These are phyloP conservation scores for Channallabes apus DNA, from an alignment of 2,797 vertebrate genomes.

Conservation along the genomic window DNA sequence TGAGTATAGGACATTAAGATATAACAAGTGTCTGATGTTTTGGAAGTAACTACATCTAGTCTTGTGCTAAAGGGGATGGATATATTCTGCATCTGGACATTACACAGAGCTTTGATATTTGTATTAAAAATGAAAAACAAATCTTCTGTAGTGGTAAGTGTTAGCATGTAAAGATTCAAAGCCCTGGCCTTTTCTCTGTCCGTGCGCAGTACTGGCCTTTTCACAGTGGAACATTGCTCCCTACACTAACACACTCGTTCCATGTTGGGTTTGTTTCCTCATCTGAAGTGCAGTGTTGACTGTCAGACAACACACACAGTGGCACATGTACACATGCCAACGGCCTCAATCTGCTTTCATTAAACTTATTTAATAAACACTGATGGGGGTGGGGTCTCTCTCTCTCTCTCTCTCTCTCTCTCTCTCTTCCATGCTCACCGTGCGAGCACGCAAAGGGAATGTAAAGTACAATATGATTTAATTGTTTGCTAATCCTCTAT, in stretches of 20 bases:
- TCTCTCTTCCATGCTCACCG: too few species aligned
- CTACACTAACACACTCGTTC: background rate
- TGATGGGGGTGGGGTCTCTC: too few species aligned
- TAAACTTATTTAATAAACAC: background rate
- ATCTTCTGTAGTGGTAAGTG: background rate
- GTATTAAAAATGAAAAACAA: background rate
- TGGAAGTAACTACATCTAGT: background rate
- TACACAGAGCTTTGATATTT: background rate
- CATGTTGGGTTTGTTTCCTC: slow-evolving; percentile 1
- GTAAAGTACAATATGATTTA: background rate
- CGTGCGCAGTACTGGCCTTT: background rate
- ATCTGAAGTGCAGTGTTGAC: slow-evolving; percentile 5
- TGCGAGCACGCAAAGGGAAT: background rate
- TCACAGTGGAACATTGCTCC: background rate
- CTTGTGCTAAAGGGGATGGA: background rate
- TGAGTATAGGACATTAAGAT: background rate
- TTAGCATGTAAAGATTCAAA: background rate
- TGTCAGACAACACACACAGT: slow-evolving; percentile 35
- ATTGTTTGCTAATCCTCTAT: background rate
- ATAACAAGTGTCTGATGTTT: background rate
- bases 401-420: too few species aligned
- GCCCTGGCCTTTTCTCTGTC: background rate
- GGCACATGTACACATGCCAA: background rate
- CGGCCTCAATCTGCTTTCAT: slow-evolving; percentile 3
- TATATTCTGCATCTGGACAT: background rate